phyloP scores from a whole-genome alignment of 2,888 invertebrate genomes.

The Leptopilina syphax region DNA sequence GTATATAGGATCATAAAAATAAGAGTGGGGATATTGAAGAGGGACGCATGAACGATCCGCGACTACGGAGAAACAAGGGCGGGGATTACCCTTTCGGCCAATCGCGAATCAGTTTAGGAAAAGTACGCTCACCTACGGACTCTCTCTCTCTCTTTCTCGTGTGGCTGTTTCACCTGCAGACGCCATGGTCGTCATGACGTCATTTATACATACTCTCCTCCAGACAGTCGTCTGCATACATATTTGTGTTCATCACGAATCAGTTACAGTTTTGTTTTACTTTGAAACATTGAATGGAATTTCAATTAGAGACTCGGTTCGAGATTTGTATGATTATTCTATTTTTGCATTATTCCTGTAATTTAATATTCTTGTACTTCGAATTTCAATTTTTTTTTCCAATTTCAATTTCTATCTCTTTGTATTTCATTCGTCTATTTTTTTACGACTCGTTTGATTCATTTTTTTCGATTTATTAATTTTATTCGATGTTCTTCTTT shows the following conservation, averaged over 20 bases:
- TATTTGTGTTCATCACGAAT: conserved; percentile 7
- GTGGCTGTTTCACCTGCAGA: conserved; percentile 63
- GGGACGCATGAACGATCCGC: conserved; percentile 43
- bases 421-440: too few relatives aligned
- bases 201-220: conserved; percentile 46
- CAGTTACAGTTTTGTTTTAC: background rate
- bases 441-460: too few relatives aligned
- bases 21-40: conserved; percentile 29
- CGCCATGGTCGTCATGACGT: conserved; percentile 67
- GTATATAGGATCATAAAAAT: conserved; percentile 12
- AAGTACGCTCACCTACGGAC: conserved; percentile 61
- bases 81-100: conserved; percentile 71
- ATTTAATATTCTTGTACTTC: too few relatives aligned
- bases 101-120: conserved; percentile 64
- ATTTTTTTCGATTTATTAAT: too few relatives aligned
- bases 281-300: too few relatives aligned
- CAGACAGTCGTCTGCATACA: conserved; percentile 22
- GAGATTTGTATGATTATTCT: too few relatives aligned
- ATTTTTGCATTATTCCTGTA: too few relatives aligned
- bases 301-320: too few relatives aligned
- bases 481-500: too few relatives aligned
- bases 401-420: too few relatives aligned
- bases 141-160: conserved; percentile 46
- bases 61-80: conserved; percentile 61
- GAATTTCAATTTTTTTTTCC: too few relatives aligned